Base-by-base conservation (phyloP, 2,113 vertebrate species). In the Tylochromis polylepis region DNA sequence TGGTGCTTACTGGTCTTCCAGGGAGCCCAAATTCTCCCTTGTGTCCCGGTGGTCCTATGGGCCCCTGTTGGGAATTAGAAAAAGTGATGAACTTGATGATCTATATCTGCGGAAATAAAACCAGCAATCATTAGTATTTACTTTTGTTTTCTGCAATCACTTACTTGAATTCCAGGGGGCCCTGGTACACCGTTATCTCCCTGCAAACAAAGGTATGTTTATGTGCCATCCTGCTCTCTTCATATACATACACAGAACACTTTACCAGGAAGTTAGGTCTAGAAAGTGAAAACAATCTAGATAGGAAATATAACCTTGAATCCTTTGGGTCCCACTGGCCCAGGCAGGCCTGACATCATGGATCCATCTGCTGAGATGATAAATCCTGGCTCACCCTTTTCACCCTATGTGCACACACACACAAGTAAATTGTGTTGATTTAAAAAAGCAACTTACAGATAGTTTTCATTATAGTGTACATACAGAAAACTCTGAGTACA, bases 1-100 rank as follows among this genome's bases (percentile, higher is more conserved):
- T 8, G 43, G 81, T 95, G 95, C 98, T 95, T 97, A 99, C 98
- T 46, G 97, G 96, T 79, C 98, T 95, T 89, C 98, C 98, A 1
- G 98, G 98, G 55, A 99, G 95, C 60, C 98, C 98, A 75, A 98
- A 97, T 78, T 98, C 98, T 94, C 98, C 98, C 95, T 98, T 99
- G 9, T 95, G 95, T 95, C 98, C 98, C 5, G 46, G 11, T 43
- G 96, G 97, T 96, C 98, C 98, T n/a, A 91, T 77, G n/a, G 97
- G 97, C 6, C 98, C 98, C 98, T 99, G 91, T 57, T 34, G 87
- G 84, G 24, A 95, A 95, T 15, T 38, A 57, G 72, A 60, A 8
- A 51, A 22, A 67, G 15, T 59, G 29, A 81, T 79, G 29, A 55
- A 83, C 34, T 11, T 16, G 55, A 3, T 12, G 0, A 83, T 51